A percentile compares a stretch with the other conserved stretches of the same genome.
phyloP scores from a whole-genome alignment of 2,113 vertebrate genomes.

The Myrmecophaga tridactyla region DNA sequence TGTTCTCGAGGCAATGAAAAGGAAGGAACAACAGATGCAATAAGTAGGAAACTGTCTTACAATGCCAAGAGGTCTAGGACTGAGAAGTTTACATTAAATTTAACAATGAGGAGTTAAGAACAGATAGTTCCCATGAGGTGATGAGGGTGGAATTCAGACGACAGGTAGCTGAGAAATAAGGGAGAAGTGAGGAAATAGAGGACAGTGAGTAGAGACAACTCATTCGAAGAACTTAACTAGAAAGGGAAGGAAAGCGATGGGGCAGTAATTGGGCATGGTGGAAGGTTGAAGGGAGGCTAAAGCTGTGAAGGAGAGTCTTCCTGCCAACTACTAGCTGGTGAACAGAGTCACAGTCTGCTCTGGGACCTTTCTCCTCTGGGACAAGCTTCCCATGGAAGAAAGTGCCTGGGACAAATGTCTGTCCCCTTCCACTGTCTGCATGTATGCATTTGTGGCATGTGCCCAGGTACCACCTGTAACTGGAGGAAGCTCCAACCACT shows the following conservation, averaged over 20 bases:
- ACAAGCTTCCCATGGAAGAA: background rate
- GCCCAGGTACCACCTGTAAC: background rate
- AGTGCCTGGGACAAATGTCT: background rate
- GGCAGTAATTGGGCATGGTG: background rate
- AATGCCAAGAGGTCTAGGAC: background rate
- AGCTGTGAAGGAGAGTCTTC: background rate
- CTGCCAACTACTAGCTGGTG: background rate
- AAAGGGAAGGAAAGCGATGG: background rate
- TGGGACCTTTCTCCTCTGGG: background rate
- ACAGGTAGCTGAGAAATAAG: background rate
- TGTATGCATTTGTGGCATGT: too few species aligned
- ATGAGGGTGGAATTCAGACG: background rate
- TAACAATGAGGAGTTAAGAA: background rate
- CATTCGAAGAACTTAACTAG: background rate
- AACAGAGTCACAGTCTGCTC: background rate
- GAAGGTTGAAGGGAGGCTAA: background rate
- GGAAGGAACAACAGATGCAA: background rate
- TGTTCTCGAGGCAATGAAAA: background rate
- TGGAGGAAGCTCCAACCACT: background rate
- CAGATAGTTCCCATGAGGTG: background rate
- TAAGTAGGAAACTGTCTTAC: background rate
- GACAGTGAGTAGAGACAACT: background rate
- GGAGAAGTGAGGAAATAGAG: background rate
- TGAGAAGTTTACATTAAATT: too few species aligned
- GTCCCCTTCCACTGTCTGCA: background rate